These are phyloP conservation scores for Salvelinus fontinalis DNA, from an alignment of 2,113 vertebrate genomes.

Conservation along the genomic window DNA sequence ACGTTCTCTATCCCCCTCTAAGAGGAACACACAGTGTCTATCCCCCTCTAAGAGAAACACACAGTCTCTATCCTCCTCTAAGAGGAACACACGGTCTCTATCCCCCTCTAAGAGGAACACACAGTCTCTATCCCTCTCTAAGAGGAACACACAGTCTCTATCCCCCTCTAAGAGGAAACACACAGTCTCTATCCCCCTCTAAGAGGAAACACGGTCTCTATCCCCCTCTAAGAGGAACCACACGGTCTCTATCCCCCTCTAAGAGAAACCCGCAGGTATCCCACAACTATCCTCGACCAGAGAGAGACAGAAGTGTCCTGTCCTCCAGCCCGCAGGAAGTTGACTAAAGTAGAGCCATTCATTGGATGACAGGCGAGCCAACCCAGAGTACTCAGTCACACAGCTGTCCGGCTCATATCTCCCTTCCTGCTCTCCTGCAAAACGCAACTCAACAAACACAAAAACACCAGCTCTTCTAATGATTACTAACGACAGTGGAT, in stretches of 20 bases:
- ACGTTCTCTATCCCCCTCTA: constrained; percentile 3
- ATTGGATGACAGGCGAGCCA: background rate
- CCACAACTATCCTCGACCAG: background rate
- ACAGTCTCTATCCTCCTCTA: constrained; percentile 4
- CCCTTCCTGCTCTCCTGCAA: background rate
- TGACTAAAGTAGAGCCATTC: background rate
- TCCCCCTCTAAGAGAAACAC: no score
- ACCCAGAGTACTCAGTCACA: background rate
- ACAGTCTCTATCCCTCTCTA: constrained; percentile 2
- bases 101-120: no score
- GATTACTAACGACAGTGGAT: background rate
- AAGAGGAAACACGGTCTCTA: constrained; percentile 32
- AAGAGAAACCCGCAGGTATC: no score
- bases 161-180: no score
- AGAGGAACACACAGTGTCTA: background rate
- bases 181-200: constrained; percentile 3
- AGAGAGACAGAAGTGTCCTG: background rate
- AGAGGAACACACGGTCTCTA: background rate
- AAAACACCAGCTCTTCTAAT: background rate
- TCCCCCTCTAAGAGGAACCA: background rate
- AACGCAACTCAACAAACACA: constrained; percentile 35
- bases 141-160: background rate
- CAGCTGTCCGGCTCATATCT: background rate
- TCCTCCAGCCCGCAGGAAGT: background rate
- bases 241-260: no score